Evolutionary conservation across 2,113 vertebrate genomes (phyloP), one percentile per base, ranked within the genome.

Genomic region (Paedocypris sp.): DNA sequence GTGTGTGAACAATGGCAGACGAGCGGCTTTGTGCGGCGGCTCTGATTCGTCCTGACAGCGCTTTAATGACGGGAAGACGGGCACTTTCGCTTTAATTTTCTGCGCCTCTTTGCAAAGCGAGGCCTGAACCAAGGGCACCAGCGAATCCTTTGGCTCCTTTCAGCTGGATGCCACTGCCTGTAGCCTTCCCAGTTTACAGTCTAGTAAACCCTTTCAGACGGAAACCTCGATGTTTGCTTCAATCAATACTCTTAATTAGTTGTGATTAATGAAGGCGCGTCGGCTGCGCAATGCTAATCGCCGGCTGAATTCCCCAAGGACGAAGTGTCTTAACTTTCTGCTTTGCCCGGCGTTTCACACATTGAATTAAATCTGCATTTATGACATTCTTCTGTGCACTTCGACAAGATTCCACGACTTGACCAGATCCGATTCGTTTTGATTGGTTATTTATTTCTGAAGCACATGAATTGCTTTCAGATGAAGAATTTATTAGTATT

Each of bases 231-330:
- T 74, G 77, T 80, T 79, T 68, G 60, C 36, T 75, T 74, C 75
- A 83, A 85, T 92, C 90, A 84, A 89, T 92, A 85, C 58, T 73
- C 85, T 88, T 89, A 90, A 92, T 91, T 91, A 91, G 85, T 81
- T 83, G 76, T 87, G 90, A 92, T 88, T 85, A 89, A 91, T 91
- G 86, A 79, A 83, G 13, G 74, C 69, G 73, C 31, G 41, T 79
- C 81, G 80, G 75, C 77, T 80, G 82, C 51, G 46, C 61, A 76
- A 50, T 68, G 69, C 73, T 75, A 70, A 79, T 75, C 73, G 76
- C 73, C 76, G 70, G 82, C 81, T 79, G 77, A 63, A 77, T 82
- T 81, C 73, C n/a, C 45, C 62, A 86, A 79, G 20, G 32, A 79
- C 68, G 69, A 56, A 23, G 57, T 50, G 56, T 68, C 63, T 79